phyloP scores from a whole-genome alignment of 2,113 vertebrate species.

The Istiophorus platypterus region DNA sequence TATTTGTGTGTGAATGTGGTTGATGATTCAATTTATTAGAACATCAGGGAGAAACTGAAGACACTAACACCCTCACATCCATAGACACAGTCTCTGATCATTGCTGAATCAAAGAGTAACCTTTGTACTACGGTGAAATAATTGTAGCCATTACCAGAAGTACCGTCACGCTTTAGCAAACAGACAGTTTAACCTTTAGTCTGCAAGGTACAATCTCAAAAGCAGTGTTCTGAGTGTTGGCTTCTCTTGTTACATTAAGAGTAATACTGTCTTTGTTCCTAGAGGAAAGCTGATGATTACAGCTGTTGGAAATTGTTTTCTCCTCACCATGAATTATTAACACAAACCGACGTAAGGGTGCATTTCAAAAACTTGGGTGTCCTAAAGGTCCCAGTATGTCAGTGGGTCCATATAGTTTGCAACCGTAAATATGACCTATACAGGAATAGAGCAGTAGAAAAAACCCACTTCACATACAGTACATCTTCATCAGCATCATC shows the following conservation, averaged over 20 bases:
- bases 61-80: conserved; percentile 9
- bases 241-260: conserved; percentile 16
- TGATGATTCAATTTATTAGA: no score
- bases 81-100: conserved; percentile 13
- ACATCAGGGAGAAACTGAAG: background rate
- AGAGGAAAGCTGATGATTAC: background rate
- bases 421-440: background rate
- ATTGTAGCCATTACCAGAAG: conserved; percentile 55
- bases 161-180: conserved; percentile 40
- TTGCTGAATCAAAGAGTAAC: conserved; percentile 27
- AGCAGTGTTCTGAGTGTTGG: conserved; percentile 12
- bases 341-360: background rate
- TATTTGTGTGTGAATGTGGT: no score
- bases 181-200: conserved; percentile 70
- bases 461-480: background rate
- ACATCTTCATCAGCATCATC: background rate
- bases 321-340: conserved; percentile 1
- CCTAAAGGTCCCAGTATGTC: background rate
- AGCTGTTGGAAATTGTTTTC: background rate
- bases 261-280: background rate
- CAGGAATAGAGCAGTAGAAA: background rate
- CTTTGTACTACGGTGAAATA: conserved; percentile 60
- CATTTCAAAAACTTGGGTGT: conserved; percentile 8
- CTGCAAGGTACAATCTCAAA: background rate
- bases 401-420: background rate